phyloP scores from a whole-genome alignment of 2,888 invertebrate species.

The Aspidiotus rigidus region DNA sequence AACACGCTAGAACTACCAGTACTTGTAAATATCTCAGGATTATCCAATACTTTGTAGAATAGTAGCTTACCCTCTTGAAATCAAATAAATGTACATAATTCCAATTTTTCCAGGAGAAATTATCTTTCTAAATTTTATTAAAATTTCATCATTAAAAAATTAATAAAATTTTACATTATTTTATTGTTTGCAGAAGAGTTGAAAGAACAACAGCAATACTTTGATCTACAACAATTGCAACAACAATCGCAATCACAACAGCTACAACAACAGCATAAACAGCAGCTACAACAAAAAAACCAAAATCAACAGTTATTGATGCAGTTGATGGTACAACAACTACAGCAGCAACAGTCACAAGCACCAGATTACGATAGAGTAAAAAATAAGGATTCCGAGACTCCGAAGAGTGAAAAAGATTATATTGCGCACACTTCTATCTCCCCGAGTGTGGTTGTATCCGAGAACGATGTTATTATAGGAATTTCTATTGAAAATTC shows the following conservation, averaged over 20 bases:
- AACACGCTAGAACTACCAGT: no score
- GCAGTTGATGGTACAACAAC: conserved; percentile 18
- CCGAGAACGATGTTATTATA: conserved; percentile 42
- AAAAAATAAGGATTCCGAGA: conserved; percentile 21
- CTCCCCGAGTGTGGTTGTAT: conserved; percentile 45
- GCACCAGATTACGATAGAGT: conserved; percentile 17
- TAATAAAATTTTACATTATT: neutral
- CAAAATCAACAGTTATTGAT: conserved; percentile 16
- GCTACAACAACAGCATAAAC: neutral
- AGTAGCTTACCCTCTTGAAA: no score
- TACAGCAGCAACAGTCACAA: conserved; percentile 15
- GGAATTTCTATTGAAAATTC: conserved; percentile 50
- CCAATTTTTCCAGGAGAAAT: no score
- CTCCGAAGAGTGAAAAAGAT: conserved; percentile 28
- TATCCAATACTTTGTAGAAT: no score
- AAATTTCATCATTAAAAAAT: neutral
- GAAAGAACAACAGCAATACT: conserved; percentile 21
- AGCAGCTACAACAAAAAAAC: conserved; percentile 2
- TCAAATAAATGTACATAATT: no score
- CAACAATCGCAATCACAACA: conserved; percentile 1
- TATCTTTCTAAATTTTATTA: neutral
- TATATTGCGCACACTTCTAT: conserved; percentile 48
- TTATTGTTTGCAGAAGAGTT: conserved; percentile 21
- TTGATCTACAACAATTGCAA: conserved; percentile 9
- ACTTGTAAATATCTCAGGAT: no score